Percentiles rank a stretch among this genome's conserved stretches.
Conservation (phyloP, 2,888 invertebrate genomes). For the Sisyra nigra region DNA sequence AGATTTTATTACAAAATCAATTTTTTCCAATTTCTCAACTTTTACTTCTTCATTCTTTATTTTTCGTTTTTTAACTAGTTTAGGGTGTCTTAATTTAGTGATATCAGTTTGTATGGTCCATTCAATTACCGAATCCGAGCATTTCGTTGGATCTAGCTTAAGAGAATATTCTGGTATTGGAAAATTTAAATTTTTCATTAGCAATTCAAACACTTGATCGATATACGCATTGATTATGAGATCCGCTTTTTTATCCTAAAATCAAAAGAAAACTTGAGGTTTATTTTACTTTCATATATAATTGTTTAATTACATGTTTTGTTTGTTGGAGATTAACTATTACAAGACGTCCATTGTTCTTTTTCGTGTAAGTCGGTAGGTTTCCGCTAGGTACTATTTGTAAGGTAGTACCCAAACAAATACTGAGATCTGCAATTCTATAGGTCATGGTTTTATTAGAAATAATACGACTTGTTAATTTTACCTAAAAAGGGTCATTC, state of each 20-base stretch:
- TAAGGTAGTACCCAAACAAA: slow-evolving; percentile 91
- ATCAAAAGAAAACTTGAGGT: slow-evolving; percentile 15
- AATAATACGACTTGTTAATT: slow-evolving; percentile 8
- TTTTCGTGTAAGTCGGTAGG: slow-evolving; percentile 70
- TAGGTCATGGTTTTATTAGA: slow-evolving; percentile 21
- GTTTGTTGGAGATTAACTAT: slow-evolving; percentile 97
- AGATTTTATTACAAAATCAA: no score
- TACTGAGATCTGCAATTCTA: slow-evolving; percentile 82
- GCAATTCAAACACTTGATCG: slow-evolving; percentile 59
- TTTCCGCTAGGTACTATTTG: slow-evolving; percentile 97
- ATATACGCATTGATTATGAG: slow-evolving; percentile 78
- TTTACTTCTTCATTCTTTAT: no score
- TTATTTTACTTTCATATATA: slow-evolving; percentile 12
- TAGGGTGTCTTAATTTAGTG: not conserved
- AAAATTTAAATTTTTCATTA: slow-evolving; percentile 57
- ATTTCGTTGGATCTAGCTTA: slow-evolving; percentile 48
- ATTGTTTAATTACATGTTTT: slow-evolving; percentile 60
- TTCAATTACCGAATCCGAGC: slow-evolving; percentile 33
- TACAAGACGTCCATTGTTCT: slow-evolving; percentile 73
- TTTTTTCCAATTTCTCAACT: no score
- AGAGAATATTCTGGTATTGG: slow-evolving; percentile 56
- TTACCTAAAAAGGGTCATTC: slow-evolving; percentile 11
- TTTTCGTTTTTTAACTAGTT: no score
- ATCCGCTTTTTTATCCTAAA: slow-evolving; percentile 80
- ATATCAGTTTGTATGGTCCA: slow-evolving; percentile 52